Evolutionary conservation across 1,140 invertebrate species (phyloP).

Genomic region (Onthophagus taurus): DNA sequence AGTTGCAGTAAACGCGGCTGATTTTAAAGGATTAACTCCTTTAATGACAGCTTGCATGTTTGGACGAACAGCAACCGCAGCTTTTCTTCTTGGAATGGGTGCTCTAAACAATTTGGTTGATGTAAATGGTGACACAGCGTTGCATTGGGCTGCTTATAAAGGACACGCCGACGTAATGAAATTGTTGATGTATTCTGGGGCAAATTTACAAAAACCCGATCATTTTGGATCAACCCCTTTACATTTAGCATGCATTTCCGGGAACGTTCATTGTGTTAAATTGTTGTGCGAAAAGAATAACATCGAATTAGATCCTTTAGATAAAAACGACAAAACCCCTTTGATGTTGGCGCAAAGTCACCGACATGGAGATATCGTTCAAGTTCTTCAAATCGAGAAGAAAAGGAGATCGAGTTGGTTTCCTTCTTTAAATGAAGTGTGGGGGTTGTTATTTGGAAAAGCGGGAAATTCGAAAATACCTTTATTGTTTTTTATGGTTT

Average conservation of each 20-base stretch:
- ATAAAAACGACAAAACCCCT: constrained; percentile 88
- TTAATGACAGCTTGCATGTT: constrained; percentile 90
- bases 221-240: constrained; percentile 87
- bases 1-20: constrained; percentile 80
- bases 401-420: constrained; percentile 74
- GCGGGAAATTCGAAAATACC: constrained; percentile 84
- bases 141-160: constrained; percentile 92
- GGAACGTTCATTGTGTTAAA: constrained; percentile 70
- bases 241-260: constrained; percentile 86
- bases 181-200: constrained; percentile 82
- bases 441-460: constrained; percentile 82
- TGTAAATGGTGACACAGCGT: constrained; percentile 83
- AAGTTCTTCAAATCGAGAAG: constrained; percentile 68
- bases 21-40: constrained; percentile 84
- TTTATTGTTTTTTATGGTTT: constrained; percentile 73
- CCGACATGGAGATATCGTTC: constrained; percentile 72
- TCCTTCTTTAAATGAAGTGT: constrained; percentile 75
- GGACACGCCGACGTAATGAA: constrained; percentile 80
- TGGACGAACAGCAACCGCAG: constrained; percentile 78
- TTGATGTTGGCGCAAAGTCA: constrained; percentile 79
- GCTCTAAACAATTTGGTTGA: constrained; percentile 72
- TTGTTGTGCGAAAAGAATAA: constrained; percentile 82
- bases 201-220: constrained; percentile 78
- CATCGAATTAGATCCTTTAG: constrained; percentile 72
- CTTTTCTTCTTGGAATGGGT: constrained; percentile 83